These are phyloP conservation scores for Dendrolimus kikuchii DNA, from an alignment of 1,140 invertebrate genomes.

Conservation along the genomic window DNA sequence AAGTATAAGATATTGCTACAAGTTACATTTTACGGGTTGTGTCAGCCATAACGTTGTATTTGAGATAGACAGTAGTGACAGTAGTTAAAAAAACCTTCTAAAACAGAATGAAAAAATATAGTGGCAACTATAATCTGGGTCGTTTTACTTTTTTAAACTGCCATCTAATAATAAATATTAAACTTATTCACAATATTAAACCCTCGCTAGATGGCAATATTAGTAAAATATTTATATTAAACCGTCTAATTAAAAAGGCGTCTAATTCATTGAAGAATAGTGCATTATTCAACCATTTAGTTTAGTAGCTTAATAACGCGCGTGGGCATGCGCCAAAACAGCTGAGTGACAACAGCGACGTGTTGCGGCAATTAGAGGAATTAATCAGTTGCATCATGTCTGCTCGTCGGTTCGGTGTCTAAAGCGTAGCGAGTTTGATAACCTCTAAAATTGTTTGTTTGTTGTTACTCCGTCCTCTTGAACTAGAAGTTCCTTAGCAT, in stretches of 20 bases:
- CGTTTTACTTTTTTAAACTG: neutral
- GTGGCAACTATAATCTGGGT: too few species aligned
- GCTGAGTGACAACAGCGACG: constrained; percentile 57
- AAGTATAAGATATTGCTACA: too few species aligned
- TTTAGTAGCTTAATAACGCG: constrained; percentile 30
- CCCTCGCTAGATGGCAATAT: constrained; percentile 17
- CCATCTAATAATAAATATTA: neutral
- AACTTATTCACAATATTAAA: neutral
- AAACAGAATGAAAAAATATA: too few species aligned
- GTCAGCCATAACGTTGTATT: too few species aligned
- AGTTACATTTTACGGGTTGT: too few species aligned
- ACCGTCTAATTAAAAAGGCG: too few species aligned
- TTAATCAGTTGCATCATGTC: constrained; percentile 70
- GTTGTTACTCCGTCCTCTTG: constrained; percentile 48
- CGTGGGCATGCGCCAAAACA: constrained; percentile 62
- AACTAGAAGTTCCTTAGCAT: constrained; percentile 36
- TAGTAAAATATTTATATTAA: neutral
- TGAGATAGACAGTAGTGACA: too few species aligned
- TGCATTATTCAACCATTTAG: constrained; percentile 18
- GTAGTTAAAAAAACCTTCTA: too few species aligned
- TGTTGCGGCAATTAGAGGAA: constrained; percentile 40
- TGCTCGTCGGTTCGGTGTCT: constrained; percentile 61
- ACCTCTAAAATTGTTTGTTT: constrained; percentile 54
- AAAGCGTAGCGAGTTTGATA: constrained; percentile 46
- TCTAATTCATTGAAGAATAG: neutral